Percentiles rank a stretch among this genome's conserved stretches.
These are phyloP conservation scores for Melanaphis sacchari DNA, from an alignment of 1,140 invertebrate genomes.

Conservation along the genomic window DNA sequence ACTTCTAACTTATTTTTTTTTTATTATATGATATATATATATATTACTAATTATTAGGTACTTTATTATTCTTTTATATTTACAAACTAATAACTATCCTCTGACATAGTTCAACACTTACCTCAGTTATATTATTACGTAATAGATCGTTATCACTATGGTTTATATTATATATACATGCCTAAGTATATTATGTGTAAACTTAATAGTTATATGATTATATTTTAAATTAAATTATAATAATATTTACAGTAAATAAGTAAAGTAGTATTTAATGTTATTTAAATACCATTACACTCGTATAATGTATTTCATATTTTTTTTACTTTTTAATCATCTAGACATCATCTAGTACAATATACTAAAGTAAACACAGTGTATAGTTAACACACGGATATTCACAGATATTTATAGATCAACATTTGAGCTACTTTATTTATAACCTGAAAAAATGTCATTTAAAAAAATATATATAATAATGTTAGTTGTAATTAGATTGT, in stretches of 20 bases:
- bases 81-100: background rate
- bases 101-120: background rate
- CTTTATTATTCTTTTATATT: background rate
- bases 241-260: too few species aligned
- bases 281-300: background rate
- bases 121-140: background rate
- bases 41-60: background rate
- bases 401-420: slow-evolving; percentile 35
- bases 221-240: background rate
- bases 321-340: background rate
- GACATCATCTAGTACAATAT: background rate
- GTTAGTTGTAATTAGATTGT: slow-evolving; percentile 11
- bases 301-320: background rate
- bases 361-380: background rate
- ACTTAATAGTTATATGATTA: background rate
- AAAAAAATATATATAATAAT: background rate
- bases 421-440: slow-evolving; percentile 32
- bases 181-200: background rate
- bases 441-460: background rate
- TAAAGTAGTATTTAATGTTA: background rate
- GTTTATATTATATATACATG: too few species aligned
- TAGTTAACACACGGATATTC: background rate
- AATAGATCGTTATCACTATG: background rate
- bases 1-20: too few species aligned
- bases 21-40: background rate